Conservation (phyloP, 2,888 invertebrate species). For the Drosophila tripunctata region DNA sequence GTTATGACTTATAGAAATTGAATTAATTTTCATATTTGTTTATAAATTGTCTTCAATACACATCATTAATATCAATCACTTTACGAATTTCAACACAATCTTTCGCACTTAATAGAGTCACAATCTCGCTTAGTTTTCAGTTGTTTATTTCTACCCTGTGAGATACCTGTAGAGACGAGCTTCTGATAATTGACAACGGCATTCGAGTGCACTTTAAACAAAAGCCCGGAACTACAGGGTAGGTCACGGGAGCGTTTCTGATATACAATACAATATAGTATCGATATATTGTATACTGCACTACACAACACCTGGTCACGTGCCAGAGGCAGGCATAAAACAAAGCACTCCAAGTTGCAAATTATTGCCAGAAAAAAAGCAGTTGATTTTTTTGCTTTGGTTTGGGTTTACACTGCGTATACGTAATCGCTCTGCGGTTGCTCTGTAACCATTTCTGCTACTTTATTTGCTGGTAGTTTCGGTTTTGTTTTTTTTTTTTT, state of each 20-base stretch:
- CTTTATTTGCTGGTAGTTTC: conserved; percentile 2
- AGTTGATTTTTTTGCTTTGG: conserved; percentile 2
- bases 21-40: too few relatives aligned
- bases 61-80: too few relatives aligned
- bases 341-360: conserved; percentile 34
- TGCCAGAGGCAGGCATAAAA: conserved; percentile 26
- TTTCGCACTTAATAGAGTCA: background rate
- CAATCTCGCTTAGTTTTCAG: conserved; percentile 26
- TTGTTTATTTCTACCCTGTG: conserved; percentile 89
- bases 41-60: too few relatives aligned
- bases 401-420: background rate
- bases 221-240: conserved; percentile 99
- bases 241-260: conserved; percentile 94
- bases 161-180: conserved; percentile 99
- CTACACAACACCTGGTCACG: background rate
- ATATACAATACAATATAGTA: too few relatives aligned
- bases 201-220: conserved; percentile 89
- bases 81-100: too few relatives aligned
- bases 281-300: too few relatives aligned
- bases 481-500: background rate
- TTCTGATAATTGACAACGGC: conserved; percentile 89
- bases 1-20: too few relatives aligned
- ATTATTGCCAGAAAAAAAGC: conserved; percentile 27
- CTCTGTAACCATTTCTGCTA: background rate
- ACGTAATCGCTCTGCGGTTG: background rate